phyloP scores from a whole-genome alignment of 23 tunicate species.

The Botrylloides violaceus region DNA sequence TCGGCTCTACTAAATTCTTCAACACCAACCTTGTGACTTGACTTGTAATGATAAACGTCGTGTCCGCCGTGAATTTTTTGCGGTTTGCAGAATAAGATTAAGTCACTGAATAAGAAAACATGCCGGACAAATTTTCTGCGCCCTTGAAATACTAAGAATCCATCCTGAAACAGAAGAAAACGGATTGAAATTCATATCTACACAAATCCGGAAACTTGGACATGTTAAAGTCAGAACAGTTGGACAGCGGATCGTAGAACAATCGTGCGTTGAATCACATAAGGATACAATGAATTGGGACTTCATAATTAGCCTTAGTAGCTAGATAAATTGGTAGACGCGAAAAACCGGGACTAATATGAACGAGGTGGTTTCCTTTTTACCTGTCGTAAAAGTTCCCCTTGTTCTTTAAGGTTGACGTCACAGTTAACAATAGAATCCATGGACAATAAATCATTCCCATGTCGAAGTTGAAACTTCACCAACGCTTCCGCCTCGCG shows the following conservation, averaged over 20 bases:
- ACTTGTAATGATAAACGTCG: conserved; percentile 93
- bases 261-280: no score
- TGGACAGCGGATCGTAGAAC: no score
- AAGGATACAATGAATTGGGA: no score
- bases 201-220: no score
- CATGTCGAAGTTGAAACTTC: conserved; percentile 98
- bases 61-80: conserved; percentile 69
- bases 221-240: no score
- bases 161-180: conserved; percentile 40
- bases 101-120: conserved; percentile 89
- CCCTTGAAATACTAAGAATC: conserved; percentile 71
- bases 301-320: no score
- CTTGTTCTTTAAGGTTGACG: conserved; percentile 92
- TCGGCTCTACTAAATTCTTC: no score
- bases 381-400: conserved; percentile 90
- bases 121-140: conserved; percentile 72
- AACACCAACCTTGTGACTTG: conserved; percentile 74
- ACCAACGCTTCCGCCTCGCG: conserved; percentile 76
- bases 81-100: conserved; percentile 85
- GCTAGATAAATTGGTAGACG: no score
- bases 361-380: no score
- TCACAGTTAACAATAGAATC: conserved; percentile 90
- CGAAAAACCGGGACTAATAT: no score
- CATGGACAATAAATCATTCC: conserved; percentile 97
- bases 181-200: no score